Evolutionary conservation across 2,888 invertebrate genomes (phyloP).

Genomic region (Idaea dimidiata): DNA sequence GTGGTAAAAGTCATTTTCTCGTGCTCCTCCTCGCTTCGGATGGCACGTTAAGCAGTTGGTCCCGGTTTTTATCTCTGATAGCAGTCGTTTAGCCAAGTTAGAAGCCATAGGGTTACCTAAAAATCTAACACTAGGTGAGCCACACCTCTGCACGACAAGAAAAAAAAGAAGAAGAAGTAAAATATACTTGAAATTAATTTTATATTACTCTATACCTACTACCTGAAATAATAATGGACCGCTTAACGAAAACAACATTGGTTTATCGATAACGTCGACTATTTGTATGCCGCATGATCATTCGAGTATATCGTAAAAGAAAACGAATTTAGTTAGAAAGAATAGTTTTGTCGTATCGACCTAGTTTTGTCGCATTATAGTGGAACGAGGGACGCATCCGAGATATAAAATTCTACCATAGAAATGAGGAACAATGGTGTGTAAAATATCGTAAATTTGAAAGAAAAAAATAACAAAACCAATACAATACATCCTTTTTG

Average conservation of each 20-base stretch:
- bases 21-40: too few species aligned
- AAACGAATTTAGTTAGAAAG: slow-evolving; percentile 41
- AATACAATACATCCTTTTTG: too few species aligned
- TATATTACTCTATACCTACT: too few species aligned
- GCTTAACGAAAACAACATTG: background rate
- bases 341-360: slow-evolving; percentile 28
- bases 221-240: background rate
- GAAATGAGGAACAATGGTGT: slow-evolving; percentile 14
- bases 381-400: slow-evolving; percentile 52
- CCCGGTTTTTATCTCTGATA: too few species aligned
- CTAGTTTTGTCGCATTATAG: slow-evolving; percentile 20
- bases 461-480: background rate
- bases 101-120: too few species aligned
- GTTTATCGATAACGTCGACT: background rate
- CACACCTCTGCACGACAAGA: too few species aligned
- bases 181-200: too few species aligned
- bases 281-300: background rate
- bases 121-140: too few species aligned
- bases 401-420: slow-evolving; percentile 22
- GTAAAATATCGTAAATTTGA: background rate
- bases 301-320: slow-evolving; percentile 32
- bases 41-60: too few species aligned
- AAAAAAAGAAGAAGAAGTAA: too few species aligned
- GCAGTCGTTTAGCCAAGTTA: too few species aligned
- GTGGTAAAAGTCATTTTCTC: too few species aligned